Evolutionary conservation across 2,888 invertebrate species (phyloP).

Genomic region (Harpalus rubripes): DNA sequence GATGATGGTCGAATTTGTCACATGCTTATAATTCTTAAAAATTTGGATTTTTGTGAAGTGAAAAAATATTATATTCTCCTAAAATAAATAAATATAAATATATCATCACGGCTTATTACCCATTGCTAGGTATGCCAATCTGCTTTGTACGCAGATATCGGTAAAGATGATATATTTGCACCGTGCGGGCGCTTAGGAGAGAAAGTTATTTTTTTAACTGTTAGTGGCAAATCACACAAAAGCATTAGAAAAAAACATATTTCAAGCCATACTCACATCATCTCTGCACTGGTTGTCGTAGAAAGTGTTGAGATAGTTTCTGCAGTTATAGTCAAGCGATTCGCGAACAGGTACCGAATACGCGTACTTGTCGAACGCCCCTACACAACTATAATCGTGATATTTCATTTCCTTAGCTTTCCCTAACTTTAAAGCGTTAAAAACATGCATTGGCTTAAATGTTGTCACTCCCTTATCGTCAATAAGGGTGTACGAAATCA

Average conservation of each 20-base stretch:
- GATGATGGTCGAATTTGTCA: no score
- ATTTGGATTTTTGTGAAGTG: no score
- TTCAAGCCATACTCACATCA: conserved; percentile 55
- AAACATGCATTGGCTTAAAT: conserved; percentile 88
- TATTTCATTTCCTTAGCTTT: conserved; percentile 78
- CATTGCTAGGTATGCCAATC: no score
- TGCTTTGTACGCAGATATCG: no score
- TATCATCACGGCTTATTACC: no score
- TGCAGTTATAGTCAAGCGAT: conserved; percentile 57
- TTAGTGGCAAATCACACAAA: conserved; percentile 28
- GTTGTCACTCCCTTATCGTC: conserved; percentile 88
- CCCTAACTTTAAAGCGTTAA: conserved; percentile 84
- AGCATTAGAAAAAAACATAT: neutral
- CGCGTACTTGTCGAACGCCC: conserved; percentile 70
- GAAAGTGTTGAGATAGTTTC: conserved; percentile 57
- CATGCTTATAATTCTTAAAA: no score
- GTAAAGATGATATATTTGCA: no score
- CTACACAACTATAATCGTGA: conserved; percentile 75
- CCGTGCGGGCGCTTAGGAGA: no score
- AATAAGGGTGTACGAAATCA: conserved; percentile 87
- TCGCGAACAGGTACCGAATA: conserved; percentile 63
- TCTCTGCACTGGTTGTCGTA: conserved; percentile 58
- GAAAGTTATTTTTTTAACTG: no score
- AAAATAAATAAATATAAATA: no score
- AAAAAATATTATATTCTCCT: no score